These are phyloP conservation scores for Perca flavescens DNA, from an alignment of 2,113 vertebrate genomes.

Conservation along the genomic window DNA sequence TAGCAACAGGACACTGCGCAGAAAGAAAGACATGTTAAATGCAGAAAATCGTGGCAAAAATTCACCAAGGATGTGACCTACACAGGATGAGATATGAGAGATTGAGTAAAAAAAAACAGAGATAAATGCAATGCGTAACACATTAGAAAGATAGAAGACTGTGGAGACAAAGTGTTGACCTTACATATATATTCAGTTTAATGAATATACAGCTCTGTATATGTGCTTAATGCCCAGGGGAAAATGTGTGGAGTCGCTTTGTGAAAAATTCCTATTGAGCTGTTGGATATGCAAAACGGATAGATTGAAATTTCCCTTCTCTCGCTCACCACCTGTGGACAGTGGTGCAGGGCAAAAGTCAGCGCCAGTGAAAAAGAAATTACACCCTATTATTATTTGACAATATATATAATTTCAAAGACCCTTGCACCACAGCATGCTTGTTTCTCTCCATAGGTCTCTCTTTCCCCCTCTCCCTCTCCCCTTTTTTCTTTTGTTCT, in stretches of 20 bases:
- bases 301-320: slow-evolving; percentile 29
- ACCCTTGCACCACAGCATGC: slow-evolving; percentile 49
- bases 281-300: slow-evolving; percentile 23
- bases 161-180: background rate
- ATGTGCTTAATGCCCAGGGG: slow-evolving; percentile 1
- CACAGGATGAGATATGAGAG: background rate
- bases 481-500: slow-evolving; percentile 75
- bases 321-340: slow-evolving; percentile 55
- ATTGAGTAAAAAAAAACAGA: background rate
- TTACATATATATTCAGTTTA: background rate
- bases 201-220: background rate
- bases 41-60: background rate
- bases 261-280: slow-evolving; percentile 20
- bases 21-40: slow-evolving; percentile 7
- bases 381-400: slow-evolving; percentile 55
- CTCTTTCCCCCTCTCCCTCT: slow-evolving; percentile 17
- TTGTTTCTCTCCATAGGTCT: slow-evolving; percentile 53
- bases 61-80: background rate
- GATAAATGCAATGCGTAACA: background rate
- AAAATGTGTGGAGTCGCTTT: background rate
- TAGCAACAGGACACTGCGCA: background rate
- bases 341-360: slow-evolving; percentile 42
- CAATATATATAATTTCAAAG: slow-evolving; percentile 64
- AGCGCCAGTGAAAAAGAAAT: slow-evolving; percentile 40
- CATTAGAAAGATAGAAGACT: background rate